A percentile compares a stretch with the other conserved stretches of the same genome.
phyloP scores from a whole-genome alignment of 2,113 vertebrate species.

The Erythrolamprus reginae region DNA sequence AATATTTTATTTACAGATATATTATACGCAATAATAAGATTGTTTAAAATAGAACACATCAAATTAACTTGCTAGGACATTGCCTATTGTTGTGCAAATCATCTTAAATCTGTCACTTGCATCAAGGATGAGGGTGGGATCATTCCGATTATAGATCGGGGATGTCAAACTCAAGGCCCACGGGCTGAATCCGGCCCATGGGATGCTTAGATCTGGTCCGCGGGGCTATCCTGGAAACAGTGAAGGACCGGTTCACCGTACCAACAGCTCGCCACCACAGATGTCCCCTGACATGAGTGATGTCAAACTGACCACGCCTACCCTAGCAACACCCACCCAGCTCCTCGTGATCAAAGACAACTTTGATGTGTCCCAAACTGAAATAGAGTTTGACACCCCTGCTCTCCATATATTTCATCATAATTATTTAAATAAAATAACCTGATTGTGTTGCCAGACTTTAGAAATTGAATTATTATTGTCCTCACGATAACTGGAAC shows the following conservation, averaged over 20 bases:
- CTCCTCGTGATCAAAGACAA: too few species aligned
- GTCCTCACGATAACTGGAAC: not conserved
- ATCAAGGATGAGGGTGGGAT: not conserved
- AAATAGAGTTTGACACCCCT: too few species aligned
- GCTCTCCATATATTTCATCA: not conserved
- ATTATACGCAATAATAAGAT: not conserved
- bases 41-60: not conserved
- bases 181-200: too few species aligned
- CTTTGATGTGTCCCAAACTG: too few species aligned
- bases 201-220: too few species aligned
- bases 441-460: not conserved
- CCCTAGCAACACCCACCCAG: too few species aligned
- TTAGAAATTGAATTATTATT: not conserved
- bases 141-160: not conserved
- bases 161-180: too few species aligned
- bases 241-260: too few species aligned
- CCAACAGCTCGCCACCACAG: too few species aligned
- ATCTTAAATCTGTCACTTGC: not conserved
- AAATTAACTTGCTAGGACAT: not conserved
- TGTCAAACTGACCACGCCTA: too few species aligned
- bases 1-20: not conserved
- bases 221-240: too few species aligned
- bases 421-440: not conserved
- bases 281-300: too few species aligned
- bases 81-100: not conserved